Percentiles rank a stretch among this genome's conserved stretches.
phyloP scores from a whole-genome alignment of 2,797 vertebrate genomes.

The Ficedula albicollis region DNA sequence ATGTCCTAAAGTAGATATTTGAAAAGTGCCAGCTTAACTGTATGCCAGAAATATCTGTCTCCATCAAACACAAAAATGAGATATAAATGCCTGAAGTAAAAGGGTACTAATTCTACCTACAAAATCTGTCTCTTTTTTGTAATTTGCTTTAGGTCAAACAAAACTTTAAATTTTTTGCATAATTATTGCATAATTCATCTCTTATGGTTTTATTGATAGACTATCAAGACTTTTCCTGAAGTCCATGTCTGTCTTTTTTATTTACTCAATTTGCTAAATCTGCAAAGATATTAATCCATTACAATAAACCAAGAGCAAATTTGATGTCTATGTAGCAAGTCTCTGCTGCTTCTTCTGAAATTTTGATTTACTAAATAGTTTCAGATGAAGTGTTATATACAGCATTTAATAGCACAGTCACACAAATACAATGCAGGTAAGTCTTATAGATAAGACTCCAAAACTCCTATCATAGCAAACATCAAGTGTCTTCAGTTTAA shows the following conservation, averaged over 20 bases:
- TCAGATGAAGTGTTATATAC: not conserved
- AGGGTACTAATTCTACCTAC: not conserved
- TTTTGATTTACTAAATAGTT: not conserved
- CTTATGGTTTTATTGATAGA: not conserved
- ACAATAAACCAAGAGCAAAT: not conserved
- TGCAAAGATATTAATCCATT: not conserved
- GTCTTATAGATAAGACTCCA: not conserved
- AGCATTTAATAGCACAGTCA: not conserved
- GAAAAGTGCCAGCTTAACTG: not conserved
- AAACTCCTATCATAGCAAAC: not conserved
- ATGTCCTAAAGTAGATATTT: not conserved
- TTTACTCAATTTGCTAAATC: not conserved
- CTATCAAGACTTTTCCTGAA: not conserved
- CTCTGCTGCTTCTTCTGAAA: not conserved
- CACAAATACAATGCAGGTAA: not conserved
- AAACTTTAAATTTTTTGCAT: not conserved
- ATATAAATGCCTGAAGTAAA: not conserved
- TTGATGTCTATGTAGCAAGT: not conserved
- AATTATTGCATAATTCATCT: not conserved
- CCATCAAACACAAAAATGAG: not conserved
- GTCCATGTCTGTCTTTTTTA: accelerated
- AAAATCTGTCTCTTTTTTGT: not conserved
- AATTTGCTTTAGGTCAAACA: not conserved
- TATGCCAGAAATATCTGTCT: not conserved
- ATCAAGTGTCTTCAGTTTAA: not conserved